A percentile compares a stretch with the other conserved stretches of the same genome.
phyloP scores from a whole-genome alignment of 1,140 invertebrate genomes.

The Drosophila leontia region DNA sequence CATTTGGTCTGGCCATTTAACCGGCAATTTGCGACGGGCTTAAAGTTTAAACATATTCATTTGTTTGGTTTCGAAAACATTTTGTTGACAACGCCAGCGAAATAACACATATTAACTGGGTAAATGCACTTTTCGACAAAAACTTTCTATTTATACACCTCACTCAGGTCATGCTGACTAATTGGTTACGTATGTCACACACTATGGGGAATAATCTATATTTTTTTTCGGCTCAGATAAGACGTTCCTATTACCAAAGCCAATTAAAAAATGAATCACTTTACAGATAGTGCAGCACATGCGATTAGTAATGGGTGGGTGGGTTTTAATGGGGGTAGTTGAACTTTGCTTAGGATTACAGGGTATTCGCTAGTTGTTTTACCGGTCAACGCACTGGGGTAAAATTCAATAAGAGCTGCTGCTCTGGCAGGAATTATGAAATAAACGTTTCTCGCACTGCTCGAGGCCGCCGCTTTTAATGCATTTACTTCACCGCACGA shows the following conservation, averaged over 20 bases:
- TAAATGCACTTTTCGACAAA: constrained; percentile 19
- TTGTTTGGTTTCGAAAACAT: constrained; percentile 12
- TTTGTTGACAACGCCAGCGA: constrained; percentile 12
- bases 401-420: constrained; percentile 34
- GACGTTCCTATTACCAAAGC: not conserved
- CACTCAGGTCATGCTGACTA: constrained; percentile 17
- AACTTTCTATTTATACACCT: constrained; percentile 43
- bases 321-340: constrained; percentile 5
- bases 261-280: constrained; percentile 33
- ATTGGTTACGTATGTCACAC: constrained; percentile 30
- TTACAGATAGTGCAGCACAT: constrained; percentile 1
- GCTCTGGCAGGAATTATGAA: constrained; percentile 2
- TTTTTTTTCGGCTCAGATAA: constrained; percentile 11
- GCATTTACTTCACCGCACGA: constrained; percentile 31
- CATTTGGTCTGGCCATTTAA: constrained; percentile 18
- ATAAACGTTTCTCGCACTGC: not conserved
- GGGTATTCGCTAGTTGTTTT: constrained; percentile 6
- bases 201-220: constrained; percentile 11
- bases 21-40: constrained; percentile 14
- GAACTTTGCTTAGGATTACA: constrained; percentile 1
- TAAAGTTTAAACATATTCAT: not conserved
- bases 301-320: not conserved
- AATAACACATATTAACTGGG: constrained; percentile 2
- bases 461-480: constrained; percentile 6
- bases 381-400: constrained; percentile 34